These are phyloP conservation scores for Musca domestica DNA, from an alignment of 1,140 invertebrate genomes.

Conservation along the genomic window DNA sequence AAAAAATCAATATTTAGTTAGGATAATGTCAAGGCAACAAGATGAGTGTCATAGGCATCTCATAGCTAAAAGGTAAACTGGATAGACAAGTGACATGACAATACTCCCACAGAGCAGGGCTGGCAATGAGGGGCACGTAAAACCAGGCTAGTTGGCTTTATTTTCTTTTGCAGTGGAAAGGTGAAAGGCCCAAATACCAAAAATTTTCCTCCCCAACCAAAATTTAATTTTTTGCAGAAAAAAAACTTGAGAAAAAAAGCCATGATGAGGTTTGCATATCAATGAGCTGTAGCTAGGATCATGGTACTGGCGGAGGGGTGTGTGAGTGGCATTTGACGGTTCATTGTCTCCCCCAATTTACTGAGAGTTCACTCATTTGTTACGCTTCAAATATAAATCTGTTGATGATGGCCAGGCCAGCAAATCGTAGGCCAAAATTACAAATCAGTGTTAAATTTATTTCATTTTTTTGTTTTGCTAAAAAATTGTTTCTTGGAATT, in stretches of 20 bases:
- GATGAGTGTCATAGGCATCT: not conserved
- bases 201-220: not conserved
- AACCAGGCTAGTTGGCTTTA: not conserved
- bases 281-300: not conserved
- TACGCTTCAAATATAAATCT: not conserved
- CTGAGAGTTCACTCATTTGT: not conserved
- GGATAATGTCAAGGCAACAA: conserved; percentile 11
- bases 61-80: not conserved
- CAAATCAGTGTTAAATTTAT: conserved; percentile 22
- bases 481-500: no score
- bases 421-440: not conserved
- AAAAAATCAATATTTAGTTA: not conserved
- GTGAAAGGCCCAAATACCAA: not conserved
- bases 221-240: not conserved
- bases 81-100: conserved; percentile 3
- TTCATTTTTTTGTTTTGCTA: no score
- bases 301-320: no score
- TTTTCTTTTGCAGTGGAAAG: not conserved
- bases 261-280: conserved; percentile 12
- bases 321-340: no score
- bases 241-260: not conserved
- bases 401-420: not conserved
- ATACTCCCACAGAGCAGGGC: no score
- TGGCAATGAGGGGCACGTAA: not conserved
- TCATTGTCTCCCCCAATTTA: not conserved